A percentile compares a stretch with the other conserved stretches of the same genome.
These are phyloP conservation scores for Eolophus roseicapilla DNA, from an alignment of 2,113 vertebrate species.

Conservation along the genomic window DNA sequence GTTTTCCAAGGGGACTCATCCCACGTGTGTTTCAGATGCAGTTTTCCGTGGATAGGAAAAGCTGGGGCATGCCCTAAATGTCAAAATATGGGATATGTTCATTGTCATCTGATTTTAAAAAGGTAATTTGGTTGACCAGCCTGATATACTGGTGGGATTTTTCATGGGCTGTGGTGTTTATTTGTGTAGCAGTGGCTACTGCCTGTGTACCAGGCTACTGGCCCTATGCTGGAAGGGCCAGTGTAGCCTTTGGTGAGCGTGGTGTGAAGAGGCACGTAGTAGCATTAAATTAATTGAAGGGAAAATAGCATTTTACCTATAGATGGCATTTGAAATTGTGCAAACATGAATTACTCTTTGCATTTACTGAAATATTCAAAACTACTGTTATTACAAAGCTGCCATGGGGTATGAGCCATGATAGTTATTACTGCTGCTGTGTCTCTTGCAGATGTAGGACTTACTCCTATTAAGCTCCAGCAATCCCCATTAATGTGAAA, in stretches of 20 bases:
- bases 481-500: background rate
- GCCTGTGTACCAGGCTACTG: too few species aligned
- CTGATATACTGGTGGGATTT: background rate
- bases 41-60: background rate
- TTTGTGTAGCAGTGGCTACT: accelerated
- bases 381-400: background rate
- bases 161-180: background rate
- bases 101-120: background rate
- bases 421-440: background rate
- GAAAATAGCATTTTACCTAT: background rate
- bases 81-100: background rate
- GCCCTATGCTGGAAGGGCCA: background rate
- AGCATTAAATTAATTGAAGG: background rate
- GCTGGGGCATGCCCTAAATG: background rate
- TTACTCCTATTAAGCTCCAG: background rate
- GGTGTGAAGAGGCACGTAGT: background rate
- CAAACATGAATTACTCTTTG: background rate
- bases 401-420: accelerated
- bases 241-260: background rate
- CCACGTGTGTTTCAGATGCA: background rate
- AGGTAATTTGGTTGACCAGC: background rate
- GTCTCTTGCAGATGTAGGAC: background rate
- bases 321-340: background rate
- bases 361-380: background rate
- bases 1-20: background rate